phyloP scores from a whole-genome alignment of 2,888 invertebrate genomes.

The Campoletis raptor region DNA sequence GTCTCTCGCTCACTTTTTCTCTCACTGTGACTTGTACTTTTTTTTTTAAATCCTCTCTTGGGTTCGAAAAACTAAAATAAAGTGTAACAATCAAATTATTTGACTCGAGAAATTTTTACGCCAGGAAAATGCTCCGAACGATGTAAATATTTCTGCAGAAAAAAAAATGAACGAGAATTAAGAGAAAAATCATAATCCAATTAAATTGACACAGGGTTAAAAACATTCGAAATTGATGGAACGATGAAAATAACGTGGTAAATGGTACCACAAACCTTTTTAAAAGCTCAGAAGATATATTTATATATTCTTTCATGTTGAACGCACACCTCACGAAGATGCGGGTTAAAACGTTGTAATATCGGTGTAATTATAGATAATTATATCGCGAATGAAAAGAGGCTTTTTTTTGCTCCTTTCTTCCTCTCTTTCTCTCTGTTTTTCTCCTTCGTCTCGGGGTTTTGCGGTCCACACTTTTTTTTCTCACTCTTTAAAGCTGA shows the following conservation, averaged over 20 bases:
- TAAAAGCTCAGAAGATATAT: background rate
- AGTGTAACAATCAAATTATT: slow-evolving; percentile 70
- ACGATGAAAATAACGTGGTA: slow-evolving; percentile 10
- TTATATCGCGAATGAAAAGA: slow-evolving; percentile 61
- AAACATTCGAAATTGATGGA: background rate
- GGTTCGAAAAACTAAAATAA: slow-evolving; percentile 36
- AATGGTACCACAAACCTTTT: background rate
- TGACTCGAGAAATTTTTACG: background rate
- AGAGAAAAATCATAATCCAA: background rate
- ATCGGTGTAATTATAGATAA: slow-evolving; percentile 64
- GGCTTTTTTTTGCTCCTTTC: slow-evolving; percentile 26
- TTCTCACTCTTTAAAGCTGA: slow-evolving; percentile 13
- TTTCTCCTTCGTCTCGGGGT: slow-evolving; percentile 11
- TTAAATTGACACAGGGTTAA: background rate
- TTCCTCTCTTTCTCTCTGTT: slow-evolving; percentile 17
- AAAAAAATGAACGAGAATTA: background rate
- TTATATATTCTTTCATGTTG: background rate
- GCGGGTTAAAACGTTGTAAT: slow-evolving; percentile 51
- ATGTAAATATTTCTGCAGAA: background rate
- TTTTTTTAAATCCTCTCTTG: background rate
- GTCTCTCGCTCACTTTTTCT: background rate
- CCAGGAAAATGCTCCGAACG: background rate
- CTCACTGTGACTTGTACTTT: slow-evolving; percentile 67
- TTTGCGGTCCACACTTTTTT: slow-evolving; percentile 44
- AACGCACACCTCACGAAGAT: slow-evolving; percentile 49